Conservation (phyloP, 2,888 invertebrate genomes). For the Macroteleia sp. region DNA sequence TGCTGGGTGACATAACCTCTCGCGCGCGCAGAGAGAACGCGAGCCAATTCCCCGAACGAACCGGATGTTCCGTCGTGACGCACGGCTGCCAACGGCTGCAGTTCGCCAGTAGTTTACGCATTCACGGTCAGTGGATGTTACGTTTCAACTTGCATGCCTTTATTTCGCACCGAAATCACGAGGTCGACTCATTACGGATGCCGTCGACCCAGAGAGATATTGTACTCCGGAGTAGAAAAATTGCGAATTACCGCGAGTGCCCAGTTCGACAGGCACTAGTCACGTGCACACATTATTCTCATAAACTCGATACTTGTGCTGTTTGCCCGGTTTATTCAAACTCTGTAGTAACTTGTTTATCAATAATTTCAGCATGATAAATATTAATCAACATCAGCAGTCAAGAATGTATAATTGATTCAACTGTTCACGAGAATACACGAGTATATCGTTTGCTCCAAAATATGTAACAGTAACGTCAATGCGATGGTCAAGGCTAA, state of each 20-base stretch:
- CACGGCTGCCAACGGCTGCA: conserved; percentile 45
- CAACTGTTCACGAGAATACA: too few species aligned
- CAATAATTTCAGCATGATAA: too few species aligned
- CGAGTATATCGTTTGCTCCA: too few species aligned
- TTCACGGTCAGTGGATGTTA: conserved; percentile 54
- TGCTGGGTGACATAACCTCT: conserved; percentile 60
- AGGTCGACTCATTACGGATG: background rate
- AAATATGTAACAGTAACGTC: too few species aligned
- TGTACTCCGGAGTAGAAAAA: background rate
- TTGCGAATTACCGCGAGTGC: background rate
- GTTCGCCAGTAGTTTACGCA: conserved; percentile 31
- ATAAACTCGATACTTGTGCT: background rate
- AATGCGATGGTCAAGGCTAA: too few species aligned
- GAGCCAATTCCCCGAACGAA: conserved; percentile 19
- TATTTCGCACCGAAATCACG: conserved; percentile 4
- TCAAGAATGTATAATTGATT: too few species aligned
- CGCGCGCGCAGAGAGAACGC: conserved; percentile 22
- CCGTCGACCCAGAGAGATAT: background rate
- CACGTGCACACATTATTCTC: conserved; percentile 3
- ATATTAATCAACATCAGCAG: too few species aligned
- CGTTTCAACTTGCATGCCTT: conserved; percentile 32
- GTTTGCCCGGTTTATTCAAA: background rate
- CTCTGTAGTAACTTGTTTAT: too few species aligned
- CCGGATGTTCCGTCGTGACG: conserved; percentile 43
- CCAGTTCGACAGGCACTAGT: background rate